Base-by-base conservation (phyloP, 1,140 invertebrate genomes). In the Bactericera cockerelli region DNA sequence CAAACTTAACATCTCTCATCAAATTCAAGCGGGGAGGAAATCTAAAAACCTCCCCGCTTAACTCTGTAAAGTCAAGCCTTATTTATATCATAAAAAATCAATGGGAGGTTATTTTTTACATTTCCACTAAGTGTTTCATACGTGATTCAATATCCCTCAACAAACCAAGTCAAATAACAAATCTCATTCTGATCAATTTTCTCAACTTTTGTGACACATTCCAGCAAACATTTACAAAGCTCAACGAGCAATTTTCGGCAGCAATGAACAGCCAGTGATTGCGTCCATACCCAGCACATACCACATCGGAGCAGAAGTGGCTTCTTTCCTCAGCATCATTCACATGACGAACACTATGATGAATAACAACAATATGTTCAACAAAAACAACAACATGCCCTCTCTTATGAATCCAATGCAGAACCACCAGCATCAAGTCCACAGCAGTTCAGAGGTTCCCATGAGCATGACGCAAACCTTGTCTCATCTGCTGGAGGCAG, bases 161-260 rank as follows among this genome's bases (percentile, higher is more conserved):
- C n/a, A n/a, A n/a, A n/a, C n/a, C n/a, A n/a, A n/a, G n/a, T n/a
- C n/a, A n/a, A n/a, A n/a, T n/a, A n/a, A n/a, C n/a, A n/a, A n/a
- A n/a, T n/a, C n/a, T n/a, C n/a, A n/a, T n/a, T n/a, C n/a, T n/a
- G n/a, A n/a, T n/a, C n/a, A n/a, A n/a, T n/a, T n/a, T n/a, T n/a
- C n/a, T n/a, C n/a, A n/a, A n/a, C n/a, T n/a, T n/a, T n/a, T n/a
- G n/a, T n/a, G n/a, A n/a, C n/a, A n/a, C 21, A 38, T 70, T 69
- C 65, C 76, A 79, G 81, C 76, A 55, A 89, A 92, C 70, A 85
- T 97, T 66, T 95, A 94, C 71, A 87, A 93, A 71, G 90, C 91
- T 0, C 79, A 91, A 55, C 82, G 87, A 62, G 77, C 83, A 55
- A 76, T 97, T 8, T 72, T 94, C 1, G 79, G 79, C 24, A 68